Base-by-base conservation (phyloP, 2,888 invertebrate species). In the Sarcophaga rosellei region DNA sequence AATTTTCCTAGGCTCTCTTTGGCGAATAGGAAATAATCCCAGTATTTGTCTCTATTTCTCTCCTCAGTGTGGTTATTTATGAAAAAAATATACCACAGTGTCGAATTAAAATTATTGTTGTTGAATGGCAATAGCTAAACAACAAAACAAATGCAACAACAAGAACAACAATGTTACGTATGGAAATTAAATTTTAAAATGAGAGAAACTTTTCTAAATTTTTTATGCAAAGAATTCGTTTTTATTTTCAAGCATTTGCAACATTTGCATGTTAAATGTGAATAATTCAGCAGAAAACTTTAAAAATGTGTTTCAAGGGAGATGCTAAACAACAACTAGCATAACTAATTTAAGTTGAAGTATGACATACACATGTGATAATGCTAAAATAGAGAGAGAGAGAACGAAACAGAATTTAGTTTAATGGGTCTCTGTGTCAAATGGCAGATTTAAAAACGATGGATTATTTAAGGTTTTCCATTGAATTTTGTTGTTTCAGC, bases 351-450 rank as follows among this genome's bases (percentile, higher is more conserved):
- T 66, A 66, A 73, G 25, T 53, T 53, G 25, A 66, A 73, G 20
- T 15, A n/a, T 61, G 61, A 47, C 53, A 17, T 12, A 17, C 53
- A 53, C 53, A 53, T 53, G 53, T 53, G 53, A 53, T 53, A 53
- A 17, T 53, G 12, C 4, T 4, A 53, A 53, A 15, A 15, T 17
- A 17, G 0, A 53, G 17, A 53, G 17, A 15, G 3, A 15, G 17
- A 53, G 5, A 12, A 2, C 15, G 15, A 47, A 15, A 15, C 4
- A 47, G 53, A 53, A 53, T 15, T 53, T 44, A 25, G 53, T 72
- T 65, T 77, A 81, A 65, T 84, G 78, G 84, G 86, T 84, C 80
- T 83, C 61, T 81, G 77, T 81, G 86, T 72, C 77, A 84, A 44
- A 81, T 35, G 44, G n/a, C 25, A 57, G 25, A 11, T 66, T 44